These are phyloP conservation scores for Alitta virens DNA, from an alignment of 2,888 invertebrate genomes.

Conservation along the genomic window DNA sequence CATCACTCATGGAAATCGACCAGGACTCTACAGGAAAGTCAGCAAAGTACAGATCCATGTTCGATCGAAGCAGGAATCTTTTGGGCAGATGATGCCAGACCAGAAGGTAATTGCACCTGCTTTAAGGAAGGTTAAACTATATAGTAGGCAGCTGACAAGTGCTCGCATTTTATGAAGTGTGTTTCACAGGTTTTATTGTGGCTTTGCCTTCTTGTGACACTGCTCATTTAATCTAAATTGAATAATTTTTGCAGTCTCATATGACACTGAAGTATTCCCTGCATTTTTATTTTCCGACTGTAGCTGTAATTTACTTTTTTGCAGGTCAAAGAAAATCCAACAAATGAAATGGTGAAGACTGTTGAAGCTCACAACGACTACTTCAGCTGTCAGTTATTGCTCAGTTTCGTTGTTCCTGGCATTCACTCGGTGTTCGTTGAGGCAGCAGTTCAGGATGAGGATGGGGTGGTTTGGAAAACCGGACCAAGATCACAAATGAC, in stretches of 20 bases:
- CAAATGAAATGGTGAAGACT: slow-evolving; percentile 69
- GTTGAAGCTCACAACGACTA: slow-evolving; percentile 90
- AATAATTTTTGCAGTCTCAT: not conserved
- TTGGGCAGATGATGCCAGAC: slow-evolving; percentile 31
- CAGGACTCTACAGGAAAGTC: slow-evolving; percentile 71
- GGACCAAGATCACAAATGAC: slow-evolving; percentile 77
- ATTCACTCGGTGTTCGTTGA: slow-evolving; percentile 78
- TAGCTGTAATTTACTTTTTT: not conserved
- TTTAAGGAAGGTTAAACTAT: no score
- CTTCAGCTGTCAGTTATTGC: slow-evolving; percentile 86
- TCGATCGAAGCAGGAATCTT: slow-evolving; percentile 62
- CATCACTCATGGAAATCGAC: slow-evolving; percentile 64
- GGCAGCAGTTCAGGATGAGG: slow-evolving; percentile 75
- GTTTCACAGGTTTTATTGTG: no score
- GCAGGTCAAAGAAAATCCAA: slow-evolving; percentile 39
- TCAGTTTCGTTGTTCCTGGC: slow-evolving; percentile 65
- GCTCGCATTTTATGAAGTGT: no score
- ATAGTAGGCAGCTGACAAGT: no score
- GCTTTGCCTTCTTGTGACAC: no score
- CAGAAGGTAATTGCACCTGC: slow-evolving; percentile 42
- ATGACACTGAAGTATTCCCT: not conserved
- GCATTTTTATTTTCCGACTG: not conserved
- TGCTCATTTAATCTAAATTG: no score
- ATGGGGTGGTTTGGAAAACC: slow-evolving; percentile 84
- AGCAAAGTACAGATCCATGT: slow-evolving; percentile 71